phyloP scores from a whole-genome alignment of 2,113 vertebrate genomes.

The Heptranchias perlo region DNA sequence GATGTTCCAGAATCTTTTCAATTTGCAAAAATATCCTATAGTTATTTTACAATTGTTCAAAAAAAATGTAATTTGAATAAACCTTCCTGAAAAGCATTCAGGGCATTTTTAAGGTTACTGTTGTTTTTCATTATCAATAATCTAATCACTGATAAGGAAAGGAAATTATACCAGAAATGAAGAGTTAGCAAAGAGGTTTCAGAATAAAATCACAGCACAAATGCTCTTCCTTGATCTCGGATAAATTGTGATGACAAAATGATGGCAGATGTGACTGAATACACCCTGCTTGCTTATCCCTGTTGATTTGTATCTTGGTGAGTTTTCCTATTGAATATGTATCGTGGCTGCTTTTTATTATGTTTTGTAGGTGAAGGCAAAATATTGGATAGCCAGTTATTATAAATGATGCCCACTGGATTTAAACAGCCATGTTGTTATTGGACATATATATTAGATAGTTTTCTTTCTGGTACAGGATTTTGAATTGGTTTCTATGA shows the following conservation, averaged over 20 bases:
- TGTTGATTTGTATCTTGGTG: slow-evolving; percentile 5
- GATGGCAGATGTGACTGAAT: neutral
- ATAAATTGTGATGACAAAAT: neutral
- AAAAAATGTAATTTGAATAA: neutral
- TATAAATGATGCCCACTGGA: neutral
- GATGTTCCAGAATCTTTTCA: neutral
- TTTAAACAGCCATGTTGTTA: neutral
- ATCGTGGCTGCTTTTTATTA: neutral
- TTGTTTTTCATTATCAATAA: neutral
- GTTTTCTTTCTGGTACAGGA: neutral
- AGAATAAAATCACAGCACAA: neutral
- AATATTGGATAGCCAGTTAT: slow-evolving; percentile 2
- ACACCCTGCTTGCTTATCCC: neutral
- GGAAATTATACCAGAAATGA: neutral
- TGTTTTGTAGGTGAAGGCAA: neutral
- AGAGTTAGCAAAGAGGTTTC: neutral
- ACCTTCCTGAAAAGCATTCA: neutral
- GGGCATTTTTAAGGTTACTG: neutral
- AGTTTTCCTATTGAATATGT: neutral
- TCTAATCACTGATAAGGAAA: neutral
- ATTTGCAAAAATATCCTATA: neutral
- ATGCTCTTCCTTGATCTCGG: neutral
- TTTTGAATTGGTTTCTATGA: neutral
- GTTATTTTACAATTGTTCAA: neutral
- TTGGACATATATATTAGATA: neutral